Base-by-base conservation (phyloP, 2,797 vertebrate species). In the Macropus fuliginosus region DNA sequence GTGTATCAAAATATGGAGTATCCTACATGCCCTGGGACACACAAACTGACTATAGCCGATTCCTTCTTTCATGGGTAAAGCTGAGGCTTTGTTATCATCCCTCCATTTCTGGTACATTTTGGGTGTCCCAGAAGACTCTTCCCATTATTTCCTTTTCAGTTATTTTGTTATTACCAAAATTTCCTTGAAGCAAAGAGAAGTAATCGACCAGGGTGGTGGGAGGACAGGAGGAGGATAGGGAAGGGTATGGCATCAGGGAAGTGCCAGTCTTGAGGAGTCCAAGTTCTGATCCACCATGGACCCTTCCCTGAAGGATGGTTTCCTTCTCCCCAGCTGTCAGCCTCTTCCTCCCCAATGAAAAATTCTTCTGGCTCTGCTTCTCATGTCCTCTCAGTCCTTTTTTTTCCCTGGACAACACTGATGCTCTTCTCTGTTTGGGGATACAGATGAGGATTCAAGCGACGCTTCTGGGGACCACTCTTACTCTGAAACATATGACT, bases 381-480 rank as follows among this genome's bases (percentile, higher is more conserved):
- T 18, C 4, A 24, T 52, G 66, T 21, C n/a, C 6, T 40, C 66
- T 81, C 40, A 11, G 46, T 18, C 66, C 4, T 46, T 12, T 74
- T 40, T 21, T n/a, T 18, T 40, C 50, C 52, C 52, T 66, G 9
- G 34, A 0, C 4, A 12, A 0, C 1, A 16, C 9, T 94, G 46
- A 34, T 0, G 46, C 56, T 8, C n/a, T 90, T 93, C 0, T 94
- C 56, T 97, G 31, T 95, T 9, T 59, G 98, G 91, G 91, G 92
- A 95, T 92, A 91, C 96, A 98, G 98, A 97, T 91, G 98, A 98
- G 54, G 97, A 98, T 95, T 97, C 96, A 92, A 95, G 97, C 91
- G 98, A 98, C 66, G 98, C 97, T 91, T 97, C 97, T 31, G 98
- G 97, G 40, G 98, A 96, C 66, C 96, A 97, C 90, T 98, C 98